Conservation (phyloP, 2,888 invertebrate genomes). For the Catonia carolina region DNA sequence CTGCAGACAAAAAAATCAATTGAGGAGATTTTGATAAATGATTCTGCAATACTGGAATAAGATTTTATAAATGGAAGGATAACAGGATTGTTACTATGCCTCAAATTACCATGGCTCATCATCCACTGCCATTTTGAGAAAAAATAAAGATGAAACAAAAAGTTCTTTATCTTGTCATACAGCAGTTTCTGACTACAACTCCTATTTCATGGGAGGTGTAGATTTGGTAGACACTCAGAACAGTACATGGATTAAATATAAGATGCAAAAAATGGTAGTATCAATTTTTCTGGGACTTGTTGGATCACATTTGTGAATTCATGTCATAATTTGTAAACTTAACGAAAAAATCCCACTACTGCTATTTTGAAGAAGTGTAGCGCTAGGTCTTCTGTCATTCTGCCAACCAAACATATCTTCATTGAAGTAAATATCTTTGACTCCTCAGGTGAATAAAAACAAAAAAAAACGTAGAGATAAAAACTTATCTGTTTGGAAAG, state of each 20-base stretch:
- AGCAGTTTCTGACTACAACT: neutral
- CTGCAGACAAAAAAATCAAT: conserved; percentile 22
- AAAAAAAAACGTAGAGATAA: neutral
- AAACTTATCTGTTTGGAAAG: neutral
- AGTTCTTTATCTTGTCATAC: neutral
- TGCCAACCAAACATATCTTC: neutral
- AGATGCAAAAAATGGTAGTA: neutral
- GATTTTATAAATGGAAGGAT: conserved; percentile 27
- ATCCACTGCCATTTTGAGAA: neutral
- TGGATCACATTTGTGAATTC: neutral
- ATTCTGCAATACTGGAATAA: conserved; percentile 21
- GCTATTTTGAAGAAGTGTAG: neutral
- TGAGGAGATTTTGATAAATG: conserved; percentile 31
- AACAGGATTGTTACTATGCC: conserved; percentile 21
- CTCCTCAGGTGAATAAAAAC: neutral
- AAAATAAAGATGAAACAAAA: neutral
- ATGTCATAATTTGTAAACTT: neutral
- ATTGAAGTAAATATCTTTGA: neutral
- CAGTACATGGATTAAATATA: neutral
- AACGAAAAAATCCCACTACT: neutral
- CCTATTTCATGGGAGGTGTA: neutral
- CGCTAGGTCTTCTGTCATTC: neutral
- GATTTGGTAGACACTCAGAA: neutral
- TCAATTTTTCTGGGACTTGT: neutral
- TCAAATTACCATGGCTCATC: neutral